Evolutionary conservation across 2,797 vertebrate species (phyloP), one percentile per base, ranked within the genome.

Genomic region (Tragopan temminckii): DNA sequence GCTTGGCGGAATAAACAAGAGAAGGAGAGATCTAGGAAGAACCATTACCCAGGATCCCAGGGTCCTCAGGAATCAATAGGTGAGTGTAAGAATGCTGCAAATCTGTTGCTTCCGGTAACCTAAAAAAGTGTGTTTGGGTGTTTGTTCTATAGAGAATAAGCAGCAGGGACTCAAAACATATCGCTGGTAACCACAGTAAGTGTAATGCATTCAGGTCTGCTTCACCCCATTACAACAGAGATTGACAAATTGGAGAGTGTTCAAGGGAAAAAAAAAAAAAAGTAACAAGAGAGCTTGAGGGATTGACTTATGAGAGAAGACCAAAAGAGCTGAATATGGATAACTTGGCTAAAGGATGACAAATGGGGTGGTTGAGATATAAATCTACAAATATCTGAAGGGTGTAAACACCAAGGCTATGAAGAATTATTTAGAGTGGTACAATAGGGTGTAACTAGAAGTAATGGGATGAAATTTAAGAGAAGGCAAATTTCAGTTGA

Each of bases 361-460:
- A 97, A 96, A 97, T 97, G 93, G 82, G 42, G 61, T 93, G 82
- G 92, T 62, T 95, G 94, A 94, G 92, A 94, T 96, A 97, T 97
- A 97, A 97, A 96, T 97, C 96, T 96, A 96, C 91, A 96, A 94
- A 92, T 92, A 96, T 96, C 94, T 96, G 95, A 97, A 97, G 94
- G 96, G 89, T 95, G 95, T 96, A 97, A 97, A 96, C 94, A 96
- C 94, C 96, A 97, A 97, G 96, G 94, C 95, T 96, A 95, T 96
- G 95, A 97, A 95, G 94, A 96, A 96, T 97, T 97, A 95, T 96
- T 96, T 95, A 94, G 94, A 96, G 94, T 93, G 94, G 94, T 96
- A 97, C 94, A 96, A 95, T 96, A 88, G 95, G 94, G 95, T 97
- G 93, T 97, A 97, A 96, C 95, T 96, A 95, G 96, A 95, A 96